Conservation (phyloP, 2,888 invertebrate species). For the Dorcus parallelipipedus region DNA sequence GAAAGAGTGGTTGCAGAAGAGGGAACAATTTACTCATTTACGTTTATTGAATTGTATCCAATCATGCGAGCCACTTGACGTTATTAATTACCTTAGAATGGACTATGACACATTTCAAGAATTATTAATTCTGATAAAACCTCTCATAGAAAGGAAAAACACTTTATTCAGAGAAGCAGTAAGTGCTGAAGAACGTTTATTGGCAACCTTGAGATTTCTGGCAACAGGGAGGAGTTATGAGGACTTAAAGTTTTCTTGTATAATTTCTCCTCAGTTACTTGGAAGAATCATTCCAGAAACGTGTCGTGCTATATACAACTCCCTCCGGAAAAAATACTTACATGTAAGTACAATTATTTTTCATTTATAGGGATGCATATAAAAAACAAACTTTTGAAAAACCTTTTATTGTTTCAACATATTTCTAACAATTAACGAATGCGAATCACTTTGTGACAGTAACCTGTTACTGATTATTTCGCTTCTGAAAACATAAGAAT, state of each 20-base stretch:
- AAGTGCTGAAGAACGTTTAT: slow-evolving; percentile 24
- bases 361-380: not conserved
- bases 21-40: slow-evolving; percentile 2
- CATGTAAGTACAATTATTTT: slow-evolving; percentile 19
- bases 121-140: slow-evolving; percentile 17
- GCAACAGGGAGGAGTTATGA: slow-evolving; percentile 30
- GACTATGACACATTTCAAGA: slow-evolving; percentile 21
- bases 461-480: not conserved
- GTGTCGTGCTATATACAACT: slow-evolving; percentile 26
- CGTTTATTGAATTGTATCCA: slow-evolving; percentile 1
- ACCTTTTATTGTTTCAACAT: not conserved
- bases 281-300: slow-evolving; percentile 30
- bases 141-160: slow-evolving; percentile 18
- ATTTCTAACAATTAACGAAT: not conserved
- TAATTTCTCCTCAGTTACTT: slow-evolving; percentile 31
- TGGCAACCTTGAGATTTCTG: slow-evolving; percentile 28
- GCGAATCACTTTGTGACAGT: not conserved
- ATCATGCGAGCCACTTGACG: slow-evolving; percentile 14
- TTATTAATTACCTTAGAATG: slow-evolving; percentile 27
- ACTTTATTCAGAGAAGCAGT: slow-evolving; percentile 26
- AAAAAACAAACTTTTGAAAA: not conserved
- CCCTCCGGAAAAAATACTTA: slow-evolving; percentile 26
- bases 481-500: not conserved
- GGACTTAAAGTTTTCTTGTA: slow-evolving; percentile 30
- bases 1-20: slow-evolving; percentile 2